These are phyloP conservation scores for Stratiomys singularior DNA, from an alignment of 2,888 invertebrate genomes.

Conservation along the genomic window DNA sequence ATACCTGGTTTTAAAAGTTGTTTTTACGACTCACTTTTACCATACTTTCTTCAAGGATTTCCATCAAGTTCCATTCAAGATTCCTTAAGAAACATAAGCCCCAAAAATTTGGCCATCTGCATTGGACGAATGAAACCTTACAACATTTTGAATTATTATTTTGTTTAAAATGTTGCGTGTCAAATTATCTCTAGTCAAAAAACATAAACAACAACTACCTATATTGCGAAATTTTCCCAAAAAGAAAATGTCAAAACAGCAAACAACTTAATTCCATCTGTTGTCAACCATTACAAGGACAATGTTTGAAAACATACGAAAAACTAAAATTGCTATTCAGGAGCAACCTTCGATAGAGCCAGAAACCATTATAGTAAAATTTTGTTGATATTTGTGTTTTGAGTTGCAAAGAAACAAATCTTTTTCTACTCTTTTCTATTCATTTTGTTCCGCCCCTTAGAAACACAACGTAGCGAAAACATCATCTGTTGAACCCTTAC, in stretches of 20 bases:
- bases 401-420: conserved; percentile 17
- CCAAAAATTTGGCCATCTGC: too few relatives aligned
- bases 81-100: too few relatives aligned
- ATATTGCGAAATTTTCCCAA: background rate
- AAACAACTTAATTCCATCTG: conserved; percentile 40
- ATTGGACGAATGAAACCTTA: too few relatives aligned
- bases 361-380: conserved; percentile 49
- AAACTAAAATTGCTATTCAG: conserved; percentile 41
- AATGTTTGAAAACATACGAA: conserved; percentile 25
- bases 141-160: too few relatives aligned
- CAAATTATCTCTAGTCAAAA: too few relatives aligned
- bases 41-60: too few relatives aligned
- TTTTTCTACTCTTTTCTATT: background rate
- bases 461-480: conserved; percentile 10
- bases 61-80: too few relatives aligned
- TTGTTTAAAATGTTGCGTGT: too few relatives aligned
- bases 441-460: background rate
- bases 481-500: conserved; percentile 30
- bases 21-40: too few relatives aligned
- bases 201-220: background rate
- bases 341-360: conserved; percentile 26
- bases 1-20: too few relatives aligned
- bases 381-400: conserved; percentile 49
- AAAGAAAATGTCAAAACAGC: conserved; percentile 16
- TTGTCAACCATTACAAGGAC: conserved; percentile 26